Conservation (phyloP, 2,888 invertebrate species). For the Lepidochrysops patricia region DNA sequence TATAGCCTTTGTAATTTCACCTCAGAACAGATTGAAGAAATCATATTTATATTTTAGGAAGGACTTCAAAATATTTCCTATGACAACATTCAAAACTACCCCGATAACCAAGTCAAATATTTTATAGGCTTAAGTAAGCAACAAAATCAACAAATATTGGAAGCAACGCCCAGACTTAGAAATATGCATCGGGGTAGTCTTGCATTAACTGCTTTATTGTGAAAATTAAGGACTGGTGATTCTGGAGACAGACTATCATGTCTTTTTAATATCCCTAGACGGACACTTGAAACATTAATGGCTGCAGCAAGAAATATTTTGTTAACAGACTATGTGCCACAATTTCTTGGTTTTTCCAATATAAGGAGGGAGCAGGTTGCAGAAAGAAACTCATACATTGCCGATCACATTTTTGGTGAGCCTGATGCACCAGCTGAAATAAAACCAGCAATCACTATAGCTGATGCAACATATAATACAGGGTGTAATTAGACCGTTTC, state of each 20-base stretch:
- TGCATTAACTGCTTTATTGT: conserved; percentile 12
- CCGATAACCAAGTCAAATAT: conserved; percentile 13
- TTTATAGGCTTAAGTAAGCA: conserved; percentile 3
- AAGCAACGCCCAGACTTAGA: conserved; percentile 13
- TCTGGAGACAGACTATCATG: conserved; percentile 5
- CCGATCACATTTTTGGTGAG: conserved; percentile 9
- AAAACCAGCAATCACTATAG: conserved; percentile 8
- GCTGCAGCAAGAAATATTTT: conserved; percentile 9
- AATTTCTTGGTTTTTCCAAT: conserved; percentile 11
- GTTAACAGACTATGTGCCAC: conserved; percentile 10
- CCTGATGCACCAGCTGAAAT: conserved; percentile 4
- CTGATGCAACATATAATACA: conserved; percentile 14
- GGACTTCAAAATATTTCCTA: background rate
- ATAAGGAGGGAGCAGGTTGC: conserved; percentile 11
- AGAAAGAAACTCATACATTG: conserved; percentile 10
- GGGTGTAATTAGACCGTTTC: too few species aligned
- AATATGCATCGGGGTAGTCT: conserved; percentile 14
- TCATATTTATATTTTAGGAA: background rate
- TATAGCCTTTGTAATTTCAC: background rate
- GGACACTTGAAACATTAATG: conserved; percentile 13
- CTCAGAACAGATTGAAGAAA: background rate
- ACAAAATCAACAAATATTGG: background rate
- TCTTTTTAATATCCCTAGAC: conserved; percentile 6
- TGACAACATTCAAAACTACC: conserved; percentile 16
- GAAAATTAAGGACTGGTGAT: conserved; percentile 5